Evolutionary conservation across 2,888 invertebrate species (phyloP).

Genomic region (Cacoxenus indagator): DNA sequence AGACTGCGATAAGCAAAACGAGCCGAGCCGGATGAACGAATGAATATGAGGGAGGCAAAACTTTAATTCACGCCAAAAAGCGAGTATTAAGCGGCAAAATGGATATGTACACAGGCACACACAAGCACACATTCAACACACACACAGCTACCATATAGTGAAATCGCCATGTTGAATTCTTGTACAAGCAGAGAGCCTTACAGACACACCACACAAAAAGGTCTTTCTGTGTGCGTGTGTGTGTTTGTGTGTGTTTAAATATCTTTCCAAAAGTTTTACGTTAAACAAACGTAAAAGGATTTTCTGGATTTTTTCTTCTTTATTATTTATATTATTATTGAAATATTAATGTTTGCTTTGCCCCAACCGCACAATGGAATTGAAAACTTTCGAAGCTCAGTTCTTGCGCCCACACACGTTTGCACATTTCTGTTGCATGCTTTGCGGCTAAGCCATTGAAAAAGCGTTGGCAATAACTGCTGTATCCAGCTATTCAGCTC

Average conservation of each 20-base stretch:
- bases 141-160: no score
- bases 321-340: not conserved
- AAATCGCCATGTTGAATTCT: no score
- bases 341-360: not conserved
- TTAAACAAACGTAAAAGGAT: slow-evolving; percentile 50
- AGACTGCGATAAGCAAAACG: slow-evolving; percentile 57
- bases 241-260: slow-evolving; percentile 4
- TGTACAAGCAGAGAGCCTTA: no score
- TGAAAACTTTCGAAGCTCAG: not conserved
- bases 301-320: slow-evolving; percentile 26
- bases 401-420: not conserved
- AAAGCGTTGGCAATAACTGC: not conserved
- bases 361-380: not conserved
- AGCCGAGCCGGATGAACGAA: not conserved
- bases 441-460: not conserved
- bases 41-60: not conserved
- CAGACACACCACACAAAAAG: no score
- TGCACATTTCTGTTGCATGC: not conserved
- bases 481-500: no score
- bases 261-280: slow-evolving; percentile 15
- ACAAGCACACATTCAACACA: not conserved
- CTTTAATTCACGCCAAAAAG: slow-evolving; percentile 8
- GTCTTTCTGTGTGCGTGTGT: not conserved
- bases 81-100: not conserved
- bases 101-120: not conserved